Evolutionary conservation across 2,113 vertebrate genomes (phyloP).

Genomic region (Crotophaga sulcirostris): DNA sequence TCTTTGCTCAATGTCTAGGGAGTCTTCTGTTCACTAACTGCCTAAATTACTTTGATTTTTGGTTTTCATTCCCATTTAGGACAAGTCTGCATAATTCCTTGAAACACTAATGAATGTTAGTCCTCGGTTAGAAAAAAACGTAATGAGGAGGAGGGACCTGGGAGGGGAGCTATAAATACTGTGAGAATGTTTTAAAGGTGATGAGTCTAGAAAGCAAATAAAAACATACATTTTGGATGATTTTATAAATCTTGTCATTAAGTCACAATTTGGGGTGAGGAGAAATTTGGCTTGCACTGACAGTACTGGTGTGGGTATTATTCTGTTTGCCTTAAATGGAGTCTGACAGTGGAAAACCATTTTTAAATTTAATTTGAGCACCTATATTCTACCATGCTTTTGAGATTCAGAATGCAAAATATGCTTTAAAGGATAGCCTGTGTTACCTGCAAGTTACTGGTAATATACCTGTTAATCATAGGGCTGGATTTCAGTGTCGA

Average conservation of each 20-base stretch:
- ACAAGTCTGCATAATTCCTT: neutral
- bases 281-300: neutral
- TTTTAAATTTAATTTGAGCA: neutral
- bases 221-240: neutral
- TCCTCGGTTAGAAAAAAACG: neutral
- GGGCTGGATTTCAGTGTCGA: neutral
- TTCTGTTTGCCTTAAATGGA: neutral
- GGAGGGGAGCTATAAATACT: neutral
- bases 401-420: neutral
- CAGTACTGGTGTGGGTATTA: neutral
- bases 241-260: neutral
- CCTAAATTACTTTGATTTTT: neutral
- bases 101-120: neutral
- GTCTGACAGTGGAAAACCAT: neutral
- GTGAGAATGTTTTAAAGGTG: neutral
- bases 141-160: rapidly evolving
- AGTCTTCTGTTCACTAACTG: neutral
- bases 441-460: neutral
- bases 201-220: neutral
- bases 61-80: neutral
- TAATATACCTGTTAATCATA: neutral
- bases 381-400: neutral
- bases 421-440: neutral
- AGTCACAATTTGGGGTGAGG: neutral
- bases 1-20: neutral